Evolutionary conservation across 2,888 invertebrate genomes (phyloP).

Genomic region (Acronicta alni): DNA sequence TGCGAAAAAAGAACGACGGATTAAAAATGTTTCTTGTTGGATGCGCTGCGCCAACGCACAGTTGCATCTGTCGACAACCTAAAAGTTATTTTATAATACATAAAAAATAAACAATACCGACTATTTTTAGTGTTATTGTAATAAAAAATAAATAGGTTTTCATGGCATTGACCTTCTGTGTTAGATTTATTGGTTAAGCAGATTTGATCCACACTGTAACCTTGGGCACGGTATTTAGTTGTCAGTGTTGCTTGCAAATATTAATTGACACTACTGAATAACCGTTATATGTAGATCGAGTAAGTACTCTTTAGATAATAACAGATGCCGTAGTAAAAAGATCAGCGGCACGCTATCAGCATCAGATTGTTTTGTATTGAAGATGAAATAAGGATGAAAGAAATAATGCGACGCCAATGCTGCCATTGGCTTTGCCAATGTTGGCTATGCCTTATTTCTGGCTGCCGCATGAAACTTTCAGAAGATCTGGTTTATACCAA

Average conservation of each 20-base stretch:
- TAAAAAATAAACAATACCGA: slow-evolving; percentile 22
- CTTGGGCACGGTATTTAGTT: slow-evolving; percentile 46
- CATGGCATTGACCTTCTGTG: slow-evolving; percentile 44
- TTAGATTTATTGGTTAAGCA: slow-evolving; percentile 24
- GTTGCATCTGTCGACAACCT: slow-evolving; percentile 5
- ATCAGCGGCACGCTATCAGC: no score
- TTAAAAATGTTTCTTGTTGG: neutral
- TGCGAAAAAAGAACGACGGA: neutral
- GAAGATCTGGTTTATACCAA: no score
- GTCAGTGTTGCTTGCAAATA: slow-evolving; percentile 23
- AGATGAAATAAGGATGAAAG: no score
- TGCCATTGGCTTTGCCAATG: no score
- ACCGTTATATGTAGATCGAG: slow-evolving; percentile 24
- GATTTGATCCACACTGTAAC: slow-evolving; percentile 36
- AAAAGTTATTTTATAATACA: slow-evolving; percentile 13
- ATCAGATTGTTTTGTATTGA: no score
- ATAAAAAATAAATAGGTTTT: slow-evolving; percentile 34
- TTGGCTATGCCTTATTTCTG: no score
- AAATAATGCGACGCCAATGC: no score
- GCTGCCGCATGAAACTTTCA: no score
- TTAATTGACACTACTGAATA: slow-evolving; percentile 39
- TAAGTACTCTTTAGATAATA: no score
- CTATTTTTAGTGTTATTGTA: slow-evolving; percentile 26
- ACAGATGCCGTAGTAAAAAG: no score
- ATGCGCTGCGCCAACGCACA: neutral